Percentiles rank a stretch among this genome's conserved stretches.
Conservation (phyloP, 2,113 vertebrate genomes). For the Plecturocebus donacophilus region DNA sequence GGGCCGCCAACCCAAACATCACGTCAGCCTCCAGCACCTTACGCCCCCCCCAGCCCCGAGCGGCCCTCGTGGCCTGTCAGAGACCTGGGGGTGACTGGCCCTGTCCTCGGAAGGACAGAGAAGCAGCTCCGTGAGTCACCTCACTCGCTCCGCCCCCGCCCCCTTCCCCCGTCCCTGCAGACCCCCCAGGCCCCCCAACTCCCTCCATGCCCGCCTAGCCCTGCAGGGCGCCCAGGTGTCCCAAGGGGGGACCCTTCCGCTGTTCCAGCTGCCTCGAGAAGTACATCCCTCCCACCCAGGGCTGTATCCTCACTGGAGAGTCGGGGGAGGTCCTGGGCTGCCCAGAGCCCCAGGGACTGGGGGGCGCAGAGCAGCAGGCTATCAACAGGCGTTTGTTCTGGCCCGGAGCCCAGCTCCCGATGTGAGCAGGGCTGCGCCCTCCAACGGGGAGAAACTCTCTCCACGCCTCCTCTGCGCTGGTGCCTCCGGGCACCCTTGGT, state of each 20-base stretch:
- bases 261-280: not conserved
- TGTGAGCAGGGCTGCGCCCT: not conserved
- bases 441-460: not conserved
- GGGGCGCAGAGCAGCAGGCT: not conserved
- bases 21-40: not conserved
- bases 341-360: not conserved
- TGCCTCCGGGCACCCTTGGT: not conserved
- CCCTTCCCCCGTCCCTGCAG: not conserved
- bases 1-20: not conserved
- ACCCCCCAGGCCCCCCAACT: not conserved
- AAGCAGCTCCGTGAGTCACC: not conserved
- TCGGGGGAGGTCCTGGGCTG: not conserved
- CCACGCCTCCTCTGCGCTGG: not conserved
- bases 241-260: not conserved
- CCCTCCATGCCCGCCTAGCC: not conserved
- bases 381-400: not conserved
- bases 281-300: not conserved
- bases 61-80: not conserved
- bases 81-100: not conserved
- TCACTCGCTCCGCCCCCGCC: not conserved
- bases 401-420: not conserved
- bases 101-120: too few species aligned
- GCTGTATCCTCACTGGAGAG: not conserved
- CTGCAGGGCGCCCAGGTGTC: not conserved
- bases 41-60: rapidly evolving